phyloP scores from a whole-genome alignment of 2,113 vertebrate genomes.

The Oreochromis niloticus region DNA sequence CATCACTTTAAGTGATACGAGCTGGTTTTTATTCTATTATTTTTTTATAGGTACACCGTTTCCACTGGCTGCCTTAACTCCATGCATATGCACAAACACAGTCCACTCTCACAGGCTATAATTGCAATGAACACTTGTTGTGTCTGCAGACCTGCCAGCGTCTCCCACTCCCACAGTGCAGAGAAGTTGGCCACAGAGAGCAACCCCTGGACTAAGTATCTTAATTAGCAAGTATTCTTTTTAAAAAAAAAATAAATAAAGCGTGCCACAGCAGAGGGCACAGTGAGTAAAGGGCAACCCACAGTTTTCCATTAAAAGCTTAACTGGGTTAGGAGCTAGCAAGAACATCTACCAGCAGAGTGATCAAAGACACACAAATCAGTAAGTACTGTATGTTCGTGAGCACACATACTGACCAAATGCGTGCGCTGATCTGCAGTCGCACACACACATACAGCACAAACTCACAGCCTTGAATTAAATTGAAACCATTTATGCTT shows the following conservation, averaged over 20 bases:
- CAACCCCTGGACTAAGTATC: slow-evolving; percentile 2
- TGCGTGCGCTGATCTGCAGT: neutral
- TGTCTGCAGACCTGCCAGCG: slow-evolving; percentile 1
- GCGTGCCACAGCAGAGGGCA: neutral
- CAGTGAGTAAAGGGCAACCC: slow-evolving; percentile 21
- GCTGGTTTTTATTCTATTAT: neutral
- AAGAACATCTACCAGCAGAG: slow-evolving; percentile 20
- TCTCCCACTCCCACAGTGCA: slow-evolving; percentile 3
- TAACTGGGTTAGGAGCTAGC: neutral
- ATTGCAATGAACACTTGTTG: neutral
- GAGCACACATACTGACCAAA: neutral
- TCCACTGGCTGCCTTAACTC: neutral
- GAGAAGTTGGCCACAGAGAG: neutral
- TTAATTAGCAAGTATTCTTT: slow-evolving; percentile 28
- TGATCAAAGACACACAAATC: slow-evolving; percentile 37
- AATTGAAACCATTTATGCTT: slow-evolving; percentile 6
- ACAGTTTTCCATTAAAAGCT: slow-evolving; percentile 33
- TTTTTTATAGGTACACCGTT: neutral
- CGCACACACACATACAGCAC: neutral
- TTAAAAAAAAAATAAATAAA: neutral
- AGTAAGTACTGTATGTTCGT: neutral
- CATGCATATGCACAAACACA: neutral
- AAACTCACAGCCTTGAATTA: neutral
- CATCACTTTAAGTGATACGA: neutral
- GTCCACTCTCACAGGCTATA: neutral